Conservation (phyloP, 2,113 vertebrate genomes). For the Microcebus griseorufus region DNA sequence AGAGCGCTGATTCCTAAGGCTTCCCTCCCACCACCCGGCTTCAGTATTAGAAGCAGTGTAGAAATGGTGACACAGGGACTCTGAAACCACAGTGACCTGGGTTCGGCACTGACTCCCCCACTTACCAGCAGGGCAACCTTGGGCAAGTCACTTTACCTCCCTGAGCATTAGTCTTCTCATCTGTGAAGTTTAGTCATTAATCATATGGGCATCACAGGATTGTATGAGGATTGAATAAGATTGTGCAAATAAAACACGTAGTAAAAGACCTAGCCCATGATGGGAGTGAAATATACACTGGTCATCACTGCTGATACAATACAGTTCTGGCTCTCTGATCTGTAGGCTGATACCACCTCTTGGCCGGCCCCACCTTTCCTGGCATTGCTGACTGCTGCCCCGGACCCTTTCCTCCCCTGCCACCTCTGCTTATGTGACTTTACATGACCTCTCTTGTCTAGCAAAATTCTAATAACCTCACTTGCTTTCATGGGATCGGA, state of each 20-base stretch:
- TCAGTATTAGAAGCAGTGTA: not conserved
- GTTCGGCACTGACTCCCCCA: too few species aligned
- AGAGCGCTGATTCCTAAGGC: not conserved
- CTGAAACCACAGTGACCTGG: not conserved
- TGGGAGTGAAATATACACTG: not conserved
- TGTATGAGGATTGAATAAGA: not conserved
- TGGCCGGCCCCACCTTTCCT: not conserved
- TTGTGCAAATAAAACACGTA: not conserved
- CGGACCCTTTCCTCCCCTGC: not conserved
- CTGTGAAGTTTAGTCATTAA: not conserved
- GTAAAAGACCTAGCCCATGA: not conserved
- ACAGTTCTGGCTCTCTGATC: not conserved
- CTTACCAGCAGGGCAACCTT: not conserved
- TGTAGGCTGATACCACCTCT: not conserved
- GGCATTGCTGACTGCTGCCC: not conserved
- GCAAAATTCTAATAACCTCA: not conserved
- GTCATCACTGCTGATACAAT: not conserved
- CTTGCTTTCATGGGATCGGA: not conserved
- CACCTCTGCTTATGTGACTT: not conserved
- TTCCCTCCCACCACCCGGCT: not conserved
- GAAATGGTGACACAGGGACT: not conserved
- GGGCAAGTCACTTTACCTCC: not conserved
- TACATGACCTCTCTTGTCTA: not conserved
- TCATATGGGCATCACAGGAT: not conserved
- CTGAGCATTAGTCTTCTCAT: not conserved